Evolutionary conservation across 2,888 invertebrate genomes (phyloP).

Genomic region (Lasioglossum leucozonium): DNA sequence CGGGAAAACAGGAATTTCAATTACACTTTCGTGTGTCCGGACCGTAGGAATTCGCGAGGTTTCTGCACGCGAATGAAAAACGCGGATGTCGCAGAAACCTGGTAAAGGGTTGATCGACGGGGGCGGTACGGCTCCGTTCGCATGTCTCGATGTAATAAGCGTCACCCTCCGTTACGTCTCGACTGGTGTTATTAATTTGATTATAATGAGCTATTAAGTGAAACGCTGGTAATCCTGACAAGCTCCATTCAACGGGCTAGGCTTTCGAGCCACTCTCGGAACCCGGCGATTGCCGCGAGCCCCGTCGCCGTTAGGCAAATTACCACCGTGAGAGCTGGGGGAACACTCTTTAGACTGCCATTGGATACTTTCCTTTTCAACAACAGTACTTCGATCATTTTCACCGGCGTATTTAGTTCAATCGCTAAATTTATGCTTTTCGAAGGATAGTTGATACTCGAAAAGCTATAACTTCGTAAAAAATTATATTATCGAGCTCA

Average conservation of each 20-base stretch:
- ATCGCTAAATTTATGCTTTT: background rate
- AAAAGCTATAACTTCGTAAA: background rate
- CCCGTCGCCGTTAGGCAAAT: conserved; percentile 77
- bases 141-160: conserved; percentile 79
- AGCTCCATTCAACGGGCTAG: conserved; percentile 75
- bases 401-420: background rate
- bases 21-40: background rate
- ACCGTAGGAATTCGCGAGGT: conserved; percentile 1
- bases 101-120: conserved; percentile 36
- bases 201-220: conserved; percentile 82
- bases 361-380: conserved; percentile 5
- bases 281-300: conserved; percentile 67
- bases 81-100: conserved; percentile 15
- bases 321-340: conserved; percentile 64
- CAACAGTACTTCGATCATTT: background rate
- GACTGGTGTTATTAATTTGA: conserved; percentile 80
- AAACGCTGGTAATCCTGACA: conserved; percentile 78
- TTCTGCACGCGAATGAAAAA: conserved; percentile 23
- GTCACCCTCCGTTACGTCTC: conserved; percentile 67
- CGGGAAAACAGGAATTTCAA: background rate
- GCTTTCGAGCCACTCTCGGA: conserved; percentile 64
- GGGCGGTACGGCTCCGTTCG: conserved; percentile 67
- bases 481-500: background rate
- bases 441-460: background rate
- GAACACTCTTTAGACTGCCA: conserved; percentile 37